Evolutionary conservation across 2,888 invertebrate species (phyloP), one percentile per base, ranked within the genome.

Genomic region (Himalopsyche kuldschensis): DNA sequence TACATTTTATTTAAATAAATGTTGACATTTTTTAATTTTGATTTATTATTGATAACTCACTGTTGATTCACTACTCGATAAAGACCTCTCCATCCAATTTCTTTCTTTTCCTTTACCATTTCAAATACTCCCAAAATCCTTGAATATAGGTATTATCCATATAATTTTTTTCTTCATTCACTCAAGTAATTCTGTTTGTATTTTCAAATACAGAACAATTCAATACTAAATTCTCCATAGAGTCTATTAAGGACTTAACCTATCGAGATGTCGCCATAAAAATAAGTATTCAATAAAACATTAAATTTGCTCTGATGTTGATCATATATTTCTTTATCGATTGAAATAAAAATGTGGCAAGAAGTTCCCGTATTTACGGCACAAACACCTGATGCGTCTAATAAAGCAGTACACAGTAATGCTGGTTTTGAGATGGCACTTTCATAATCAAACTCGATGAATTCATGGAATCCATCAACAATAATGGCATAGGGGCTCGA

Each of bases 401-500:
- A 35, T n/a, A 84, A 47, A n/a, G 76, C 82, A 15, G 80, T 47
- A 80, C 84, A 82, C 24, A 84, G 32, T 6, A 82, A 15, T 46
- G 80, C 75, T 11, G 80, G 17, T 20, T 69, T 83, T 3, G 75
- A 55, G n/a, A 48, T 5, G 4, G 31, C 5, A 10, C 10, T 31
- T 55, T 81, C 77, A 5, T 5, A 17, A 17, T n/a, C 75, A 48
- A 82, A 46, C 3, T 79, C 75, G 15, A 82, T 31, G 47, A 55
- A 84, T 27, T 82, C 82, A 5, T 84, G 76, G 1, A 84, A 69
- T 2, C 80, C 78, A 24, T 84, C 32, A 4, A 84, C 35, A 11
- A 84, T 78, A 11, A 82, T 84, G 4, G 77, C 69, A 32, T 20
- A 11, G 11, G 80, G 82, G 15, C 15, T 48, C 11, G 24, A 48